Percentiles rank a stretch among this genome's conserved stretches.
phyloP scores from a whole-genome alignment of 2,888 invertebrate species.

The Drosophila austrosaltans region DNA sequence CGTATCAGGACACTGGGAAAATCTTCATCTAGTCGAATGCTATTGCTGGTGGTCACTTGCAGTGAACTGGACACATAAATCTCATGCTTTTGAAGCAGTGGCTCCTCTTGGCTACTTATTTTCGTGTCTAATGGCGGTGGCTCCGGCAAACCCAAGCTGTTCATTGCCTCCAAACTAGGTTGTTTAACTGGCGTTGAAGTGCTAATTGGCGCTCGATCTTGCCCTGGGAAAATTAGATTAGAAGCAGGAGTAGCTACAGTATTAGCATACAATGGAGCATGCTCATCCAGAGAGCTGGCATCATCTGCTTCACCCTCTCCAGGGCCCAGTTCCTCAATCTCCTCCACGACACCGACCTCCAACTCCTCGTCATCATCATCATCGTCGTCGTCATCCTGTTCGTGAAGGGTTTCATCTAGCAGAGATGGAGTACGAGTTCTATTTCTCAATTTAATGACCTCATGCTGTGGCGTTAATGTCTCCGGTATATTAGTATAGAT shows the following conservation, averaged over 20 bases:
- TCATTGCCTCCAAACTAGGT: conserved; percentile 79
- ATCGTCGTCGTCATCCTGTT: conserved; percentile 77
- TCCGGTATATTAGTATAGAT: conserved; percentile 88
- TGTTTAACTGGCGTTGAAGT: conserved; percentile 65
- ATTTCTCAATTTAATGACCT: conserved; percentile 82
- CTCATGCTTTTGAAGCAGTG: conserved; percentile 78
- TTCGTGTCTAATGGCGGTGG: neutral
- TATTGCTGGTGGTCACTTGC: conserved; percentile 81
- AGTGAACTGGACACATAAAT: conserved; percentile 82
- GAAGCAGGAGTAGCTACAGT: conserved; percentile 56
- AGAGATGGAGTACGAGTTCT: conserved; percentile 57
- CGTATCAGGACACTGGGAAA: conserved; percentile 73
- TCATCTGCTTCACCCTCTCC: conserved; percentile 75
- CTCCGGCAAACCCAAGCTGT: conserved; percentile 80
- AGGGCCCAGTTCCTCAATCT: neutral
- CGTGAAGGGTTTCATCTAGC: conserved; percentile 77
- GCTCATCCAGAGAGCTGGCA: conserved; percentile 77
- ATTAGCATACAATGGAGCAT: conserved; percentile 82
- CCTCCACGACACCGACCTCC: conserved; percentile 29
- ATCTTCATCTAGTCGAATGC: conserved; percentile 74
- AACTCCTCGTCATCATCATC: conserved; percentile 36
- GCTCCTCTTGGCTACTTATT: conserved; percentile 43
- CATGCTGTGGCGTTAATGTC: conserved; percentile 86
- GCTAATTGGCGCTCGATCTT: conserved; percentile 15
- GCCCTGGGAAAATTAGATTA: conserved; percentile 5